A percentile compares a stretch with the other conserved stretches of the same genome.
Evolutionary conservation across 2,888 invertebrate genomes (phyloP).

Genomic region (Epirrhoe alternata): DNA sequence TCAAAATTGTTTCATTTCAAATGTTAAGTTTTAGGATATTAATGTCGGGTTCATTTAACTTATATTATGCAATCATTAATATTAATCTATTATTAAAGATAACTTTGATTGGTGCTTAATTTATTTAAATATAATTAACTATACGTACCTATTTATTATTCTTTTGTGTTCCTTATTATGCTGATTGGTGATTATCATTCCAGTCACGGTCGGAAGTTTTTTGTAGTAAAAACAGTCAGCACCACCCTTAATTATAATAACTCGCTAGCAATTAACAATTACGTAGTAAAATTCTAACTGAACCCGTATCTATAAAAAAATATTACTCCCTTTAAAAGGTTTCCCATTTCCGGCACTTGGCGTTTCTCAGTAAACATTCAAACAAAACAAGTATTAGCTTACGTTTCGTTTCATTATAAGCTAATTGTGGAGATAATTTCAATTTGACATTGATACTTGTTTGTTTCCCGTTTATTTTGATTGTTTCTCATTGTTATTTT

Average conservation of each 20-base stretch:
- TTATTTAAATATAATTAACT: too few relatives aligned
- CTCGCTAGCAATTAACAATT: not conserved
- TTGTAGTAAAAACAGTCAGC: not conserved
- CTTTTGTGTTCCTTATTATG: too few relatives aligned
- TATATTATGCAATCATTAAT: too few relatives aligned
- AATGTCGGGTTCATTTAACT: too few relatives aligned
- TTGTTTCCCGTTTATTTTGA: constrained; percentile 20
- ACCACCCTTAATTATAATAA: not conserved
- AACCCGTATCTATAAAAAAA: not conserved
- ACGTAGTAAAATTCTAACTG: not conserved
- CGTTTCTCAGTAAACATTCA: constrained; percentile 21
- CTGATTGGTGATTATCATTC: too few relatives aligned
- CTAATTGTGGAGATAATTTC: constrained; percentile 28
- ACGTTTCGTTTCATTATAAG: constrained; percentile 20
- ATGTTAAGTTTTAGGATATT: too few relatives aligned
- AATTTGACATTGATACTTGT: constrained; percentile 25
- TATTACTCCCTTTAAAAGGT: constrained; percentile 18
- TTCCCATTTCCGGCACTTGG: constrained; percentile 30
- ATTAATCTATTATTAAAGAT: too few relatives aligned
- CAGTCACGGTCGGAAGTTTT: not conserved
- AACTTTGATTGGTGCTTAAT: too few relatives aligned
- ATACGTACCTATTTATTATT: too few relatives aligned
- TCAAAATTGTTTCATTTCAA: too few relatives aligned
- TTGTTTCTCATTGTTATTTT: constrained; percentile 14
- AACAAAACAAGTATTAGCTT: constrained; percentile 25